Conservation (phyloP, 2,797 vertebrate species). For the Todus mexicanus region DNA sequence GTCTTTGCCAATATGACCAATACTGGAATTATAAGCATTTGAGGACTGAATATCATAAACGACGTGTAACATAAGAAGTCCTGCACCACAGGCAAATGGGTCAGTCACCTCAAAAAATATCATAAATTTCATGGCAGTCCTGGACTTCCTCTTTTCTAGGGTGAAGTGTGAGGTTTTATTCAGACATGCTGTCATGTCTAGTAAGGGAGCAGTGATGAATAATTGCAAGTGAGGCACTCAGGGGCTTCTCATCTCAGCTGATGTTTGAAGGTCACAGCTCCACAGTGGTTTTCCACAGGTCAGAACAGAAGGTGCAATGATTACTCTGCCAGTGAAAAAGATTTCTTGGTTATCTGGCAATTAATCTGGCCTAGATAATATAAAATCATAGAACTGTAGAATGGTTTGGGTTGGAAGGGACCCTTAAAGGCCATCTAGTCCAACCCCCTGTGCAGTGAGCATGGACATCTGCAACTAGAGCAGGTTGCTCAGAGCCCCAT, state of each 20-base stretch:
- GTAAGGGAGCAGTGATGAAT: background rate
- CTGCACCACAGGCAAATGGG: background rate
- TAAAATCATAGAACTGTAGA: too few species aligned
- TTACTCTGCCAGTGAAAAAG: background rate
- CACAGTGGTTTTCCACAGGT: background rate
- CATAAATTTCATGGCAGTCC: background rate
- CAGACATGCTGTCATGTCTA: background rate
- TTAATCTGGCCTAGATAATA: background rate
- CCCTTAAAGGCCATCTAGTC: too few species aligned
- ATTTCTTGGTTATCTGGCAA: background rate
- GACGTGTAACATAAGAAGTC: background rate
- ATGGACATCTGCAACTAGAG: too few species aligned
- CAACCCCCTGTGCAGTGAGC: too few species aligned
- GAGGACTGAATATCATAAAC: background rate
- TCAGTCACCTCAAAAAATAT: background rate
- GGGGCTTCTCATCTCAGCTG: background rate
- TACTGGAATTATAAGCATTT: background rate
- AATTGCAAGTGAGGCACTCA: background rate
- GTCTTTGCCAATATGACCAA: too few species aligned
- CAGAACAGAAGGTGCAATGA: background rate
- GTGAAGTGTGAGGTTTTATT: background rate
- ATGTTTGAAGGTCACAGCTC: background rate
- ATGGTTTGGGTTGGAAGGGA: too few species aligned
- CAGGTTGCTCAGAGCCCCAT: too few species aligned
- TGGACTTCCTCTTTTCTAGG: background rate